These are phyloP conservation scores for Tetragonisca angustula DNA, from an alignment of 2,888 invertebrate species.

Conservation along the genomic window DNA sequence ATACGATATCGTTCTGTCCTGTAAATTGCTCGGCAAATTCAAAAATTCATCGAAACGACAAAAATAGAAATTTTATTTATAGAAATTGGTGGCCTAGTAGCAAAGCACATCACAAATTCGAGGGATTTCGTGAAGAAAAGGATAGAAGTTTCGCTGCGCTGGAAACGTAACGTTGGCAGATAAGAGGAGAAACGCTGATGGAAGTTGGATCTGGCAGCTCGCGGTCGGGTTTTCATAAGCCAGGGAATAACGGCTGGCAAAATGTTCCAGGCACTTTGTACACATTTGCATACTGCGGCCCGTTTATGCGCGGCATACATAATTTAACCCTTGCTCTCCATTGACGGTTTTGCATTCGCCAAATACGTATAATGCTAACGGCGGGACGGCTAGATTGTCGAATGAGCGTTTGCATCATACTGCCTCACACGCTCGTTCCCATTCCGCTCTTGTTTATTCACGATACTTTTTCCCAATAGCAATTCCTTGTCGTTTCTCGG, in stretches of 20 bases:
- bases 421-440: neutral
- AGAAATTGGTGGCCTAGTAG: neutral
- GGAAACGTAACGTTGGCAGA: conserved; percentile 5
- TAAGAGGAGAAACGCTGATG: conserved; percentile 7
- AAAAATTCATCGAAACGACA: neutral
- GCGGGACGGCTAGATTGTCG: neutral
- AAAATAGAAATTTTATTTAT: neutral
- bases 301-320: conserved; percentile 68
- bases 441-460: neutral
- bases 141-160: conserved; percentile 1
- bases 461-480: no score
- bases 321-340: conserved; percentile 65
- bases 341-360: conserved; percentile 51
- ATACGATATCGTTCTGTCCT: no score
- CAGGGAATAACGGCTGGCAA: conserved; percentile 57
- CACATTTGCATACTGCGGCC: conserved; percentile 77
- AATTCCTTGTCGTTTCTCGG: neutral
- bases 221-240: conserved; percentile 58
- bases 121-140: neutral
- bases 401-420: conserved; percentile 2
- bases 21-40: neutral
- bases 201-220: conserved; percentile 41
- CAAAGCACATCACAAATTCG: neutral
- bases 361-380: conserved; percentile 42
- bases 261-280: conserved; percentile 74